phyloP scores from a whole-genome alignment of 2,888 invertebrate genomes.

The Saturnia japonica region DNA sequence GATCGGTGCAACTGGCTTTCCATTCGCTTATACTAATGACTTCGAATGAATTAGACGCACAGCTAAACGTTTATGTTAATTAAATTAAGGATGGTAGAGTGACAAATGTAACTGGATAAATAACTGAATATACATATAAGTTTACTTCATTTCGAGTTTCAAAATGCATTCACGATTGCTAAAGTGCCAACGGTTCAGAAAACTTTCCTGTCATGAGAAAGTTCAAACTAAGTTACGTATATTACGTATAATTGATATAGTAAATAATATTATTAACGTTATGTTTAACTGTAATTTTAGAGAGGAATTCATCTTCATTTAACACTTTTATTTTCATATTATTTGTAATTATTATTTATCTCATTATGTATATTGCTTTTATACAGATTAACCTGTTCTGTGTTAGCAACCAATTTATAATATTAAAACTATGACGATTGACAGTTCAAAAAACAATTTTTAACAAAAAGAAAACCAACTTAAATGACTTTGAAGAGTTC shows the following conservation, averaged over 20 bases:
- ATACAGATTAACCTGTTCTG: too few species aligned
- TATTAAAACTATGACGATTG: too few species aligned
- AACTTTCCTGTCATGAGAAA: neutral
- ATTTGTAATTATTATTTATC: too few species aligned
- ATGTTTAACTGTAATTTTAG: too few species aligned
- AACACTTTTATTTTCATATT: too few species aligned
- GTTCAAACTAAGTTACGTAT: neutral
- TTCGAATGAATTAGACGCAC: slow-evolving; percentile 35
- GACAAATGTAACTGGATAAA: too few species aligned
- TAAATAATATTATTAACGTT: neutral
- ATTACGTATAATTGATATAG: neutral
- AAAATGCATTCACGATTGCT: neutral
- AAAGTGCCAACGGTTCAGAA: neutral
- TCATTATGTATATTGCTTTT: too few species aligned
- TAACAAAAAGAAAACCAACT: too few species aligned
- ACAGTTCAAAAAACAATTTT: too few species aligned
- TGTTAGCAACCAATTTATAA: too few species aligned
- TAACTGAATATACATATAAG: neutral
- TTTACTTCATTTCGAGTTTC: neutral
- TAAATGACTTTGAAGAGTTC: too few species aligned
- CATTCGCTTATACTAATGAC: slow-evolving; percentile 30
- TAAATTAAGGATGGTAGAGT: neutral
- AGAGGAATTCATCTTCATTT: too few species aligned
- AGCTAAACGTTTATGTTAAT: slow-evolving; percentile 28
- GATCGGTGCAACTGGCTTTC: slow-evolving; percentile 27